phyloP scores from a whole-genome alignment of 2,113 vertebrate genomes.

The Poeciliopsis occidentalis region DNA sequence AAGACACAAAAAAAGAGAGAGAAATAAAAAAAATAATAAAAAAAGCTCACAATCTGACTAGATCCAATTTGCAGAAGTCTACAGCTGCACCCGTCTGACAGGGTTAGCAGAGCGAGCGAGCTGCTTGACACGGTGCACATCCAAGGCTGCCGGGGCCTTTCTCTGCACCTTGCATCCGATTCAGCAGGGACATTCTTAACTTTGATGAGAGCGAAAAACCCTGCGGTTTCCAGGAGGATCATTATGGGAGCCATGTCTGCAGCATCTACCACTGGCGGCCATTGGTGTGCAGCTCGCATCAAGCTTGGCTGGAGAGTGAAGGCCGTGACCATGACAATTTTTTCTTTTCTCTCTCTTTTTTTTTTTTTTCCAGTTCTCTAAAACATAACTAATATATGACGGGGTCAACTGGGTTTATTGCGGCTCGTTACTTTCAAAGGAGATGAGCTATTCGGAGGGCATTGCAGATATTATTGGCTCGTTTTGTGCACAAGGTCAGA shows the following conservation, averaged over 20 bases:
- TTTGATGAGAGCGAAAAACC: conserved; percentile 55
- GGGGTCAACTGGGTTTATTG: neutral
- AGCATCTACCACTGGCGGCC: conserved; percentile 31
- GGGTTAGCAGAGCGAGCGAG: conserved; percentile 1
- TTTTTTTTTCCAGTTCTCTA: neutral
- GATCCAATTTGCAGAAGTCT: conserved; percentile 20
- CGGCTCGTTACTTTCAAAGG: neutral
- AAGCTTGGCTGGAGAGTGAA: conserved; percentile 45
- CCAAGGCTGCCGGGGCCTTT: conserved; percentile 31
- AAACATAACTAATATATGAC: conserved; percentile 18
- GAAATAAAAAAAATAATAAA: no score
- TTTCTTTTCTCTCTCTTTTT: neutral
- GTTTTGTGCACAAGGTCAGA: neutral
- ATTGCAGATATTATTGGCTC: neutral
- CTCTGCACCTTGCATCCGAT: conserved; percentile 28
- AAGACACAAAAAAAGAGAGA: neutral
- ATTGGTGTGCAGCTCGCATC: conserved; percentile 52
- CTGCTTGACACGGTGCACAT: conserved; percentile 16
- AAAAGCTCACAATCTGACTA: neutral
- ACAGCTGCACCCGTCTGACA: conserved; percentile 19
- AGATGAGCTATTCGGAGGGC: neutral
- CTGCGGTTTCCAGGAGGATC: conserved; percentile 48
- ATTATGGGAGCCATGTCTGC: conserved; percentile 52
- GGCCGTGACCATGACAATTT: conserved; percentile 39
- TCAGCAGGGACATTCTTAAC: conserved; percentile 22